Conservation (phyloP, 2,888 invertebrate species). For the Mesorhabditis spiculigera region DNA sequence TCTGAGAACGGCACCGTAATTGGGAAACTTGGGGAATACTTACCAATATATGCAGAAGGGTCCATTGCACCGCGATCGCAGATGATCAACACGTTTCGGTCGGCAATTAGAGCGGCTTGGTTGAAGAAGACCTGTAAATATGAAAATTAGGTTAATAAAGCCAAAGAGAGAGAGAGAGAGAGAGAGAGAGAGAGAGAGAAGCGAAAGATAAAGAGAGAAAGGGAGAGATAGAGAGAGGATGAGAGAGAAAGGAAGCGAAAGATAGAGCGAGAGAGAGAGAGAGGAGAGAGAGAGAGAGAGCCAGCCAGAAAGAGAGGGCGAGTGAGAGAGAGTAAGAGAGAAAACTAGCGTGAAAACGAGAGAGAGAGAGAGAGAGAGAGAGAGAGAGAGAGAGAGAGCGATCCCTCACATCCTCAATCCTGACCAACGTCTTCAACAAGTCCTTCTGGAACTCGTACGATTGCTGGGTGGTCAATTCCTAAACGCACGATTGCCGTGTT, state of each 20-base stretch:
- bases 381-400: no score
- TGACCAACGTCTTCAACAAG: conserved; percentile 79
- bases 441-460: conserved; percentile 93
- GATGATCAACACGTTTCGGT: conserved; percentile 87
- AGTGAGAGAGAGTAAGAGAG: no score
- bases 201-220: no score
- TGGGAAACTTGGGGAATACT: conserved; percentile 58
- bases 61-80: conserved; percentile 77
- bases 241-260: not conserved
- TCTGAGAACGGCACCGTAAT: not conserved
- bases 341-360: no score
- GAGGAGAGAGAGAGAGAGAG: no score
- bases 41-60: conserved; percentile 51
- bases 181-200: no score
- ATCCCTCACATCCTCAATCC: conserved; percentile 52
- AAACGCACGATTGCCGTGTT: not conserved
- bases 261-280: not conserved
- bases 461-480: conserved; percentile 82
- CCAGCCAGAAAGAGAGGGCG: no score
- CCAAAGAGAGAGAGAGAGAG: not conserved
- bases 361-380: no score
- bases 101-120: conserved; percentile 45
- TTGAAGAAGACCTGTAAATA: conserved; percentile 51
- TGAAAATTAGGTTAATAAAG: not conserved
- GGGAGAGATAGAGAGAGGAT: not conserved